These are phyloP conservation scores for Drosophila persimilis DNA, from an alignment of 1,140 invertebrate genomes.

Conservation along the genomic window DNA sequence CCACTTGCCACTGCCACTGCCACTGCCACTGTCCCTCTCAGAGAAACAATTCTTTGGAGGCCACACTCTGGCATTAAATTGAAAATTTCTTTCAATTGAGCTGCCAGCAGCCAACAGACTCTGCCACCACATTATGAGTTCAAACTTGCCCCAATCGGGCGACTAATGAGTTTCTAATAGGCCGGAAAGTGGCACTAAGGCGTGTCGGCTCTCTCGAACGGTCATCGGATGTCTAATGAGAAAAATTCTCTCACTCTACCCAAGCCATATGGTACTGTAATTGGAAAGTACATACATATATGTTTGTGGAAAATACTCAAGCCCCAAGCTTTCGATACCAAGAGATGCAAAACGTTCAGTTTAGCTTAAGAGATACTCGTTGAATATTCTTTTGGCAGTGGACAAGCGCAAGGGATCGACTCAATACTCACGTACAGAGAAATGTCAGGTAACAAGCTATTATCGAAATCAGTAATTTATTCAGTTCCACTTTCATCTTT, in stretches of 20 bases:
- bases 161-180: conserved; percentile 78
- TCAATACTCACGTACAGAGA: too few relatives aligned
- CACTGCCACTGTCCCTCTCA: conserved; percentile 6
- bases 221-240: conserved; percentile 44
- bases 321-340: too few relatives aligned
- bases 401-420: too few relatives aligned
- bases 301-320: neutral
- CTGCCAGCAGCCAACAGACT: conserved; percentile 4
- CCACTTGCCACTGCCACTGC: conserved; percentile 16
- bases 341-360: too few relatives aligned
- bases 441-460: too few relatives aligned
- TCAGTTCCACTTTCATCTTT: too few relatives aligned
- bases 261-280: conserved; percentile 30
- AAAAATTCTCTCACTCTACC: conserved; percentile 36
- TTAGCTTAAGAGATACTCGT: too few relatives aligned
- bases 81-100: conserved; percentile 70
- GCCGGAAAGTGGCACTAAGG: conserved; percentile 52
- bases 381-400: too few relatives aligned
- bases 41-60: neutral
- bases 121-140: conserved; percentile 72
- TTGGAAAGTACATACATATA: too few relatives aligned
- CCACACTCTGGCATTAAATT: conserved; percentile 60
- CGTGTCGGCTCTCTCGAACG: conserved; percentile 9
- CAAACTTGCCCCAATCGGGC: conserved; percentile 51
- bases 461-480: too few relatives aligned